phyloP scores from a whole-genome alignment of 2,113 vertebrate genomes.

The Rhinichthys klamathensis region DNA sequence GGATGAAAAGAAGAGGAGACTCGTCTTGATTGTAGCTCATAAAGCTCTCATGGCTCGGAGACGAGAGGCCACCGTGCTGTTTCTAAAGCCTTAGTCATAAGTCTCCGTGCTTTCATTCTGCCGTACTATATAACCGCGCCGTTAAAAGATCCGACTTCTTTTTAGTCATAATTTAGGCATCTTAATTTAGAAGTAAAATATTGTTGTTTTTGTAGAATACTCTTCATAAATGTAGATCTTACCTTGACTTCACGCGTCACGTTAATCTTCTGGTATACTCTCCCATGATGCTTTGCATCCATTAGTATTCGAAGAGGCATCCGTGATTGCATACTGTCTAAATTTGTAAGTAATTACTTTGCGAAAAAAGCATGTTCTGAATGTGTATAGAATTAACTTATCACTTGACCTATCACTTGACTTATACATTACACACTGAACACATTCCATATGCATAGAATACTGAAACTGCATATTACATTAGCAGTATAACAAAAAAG shows the following conservation, averaged over 20 bases:
- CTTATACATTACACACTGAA: neutral
- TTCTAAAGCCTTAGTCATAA: constrained; percentile 56
- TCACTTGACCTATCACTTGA: neutral
- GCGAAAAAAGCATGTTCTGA: neutral
- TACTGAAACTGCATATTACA: neutral
- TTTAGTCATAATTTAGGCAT: constrained; percentile 53
- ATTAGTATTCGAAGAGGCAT: neutral
- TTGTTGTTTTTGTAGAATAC: constrained; percentile 49
- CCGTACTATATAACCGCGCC: constrained; percentile 36
- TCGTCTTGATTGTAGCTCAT: constrained; percentile 76
- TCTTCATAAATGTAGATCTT: neutral
- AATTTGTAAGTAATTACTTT: neutral
- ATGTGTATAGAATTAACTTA: neutral
- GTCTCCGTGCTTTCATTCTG: constrained; percentile 61
- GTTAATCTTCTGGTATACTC: constrained; percentile 13
- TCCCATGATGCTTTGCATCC: neutral
- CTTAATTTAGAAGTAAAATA: constrained; percentile 54
- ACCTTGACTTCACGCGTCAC: neutral
- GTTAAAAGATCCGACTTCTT: constrained; percentile 50
- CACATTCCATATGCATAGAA: neutral
- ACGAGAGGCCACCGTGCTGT: constrained; percentile 73
- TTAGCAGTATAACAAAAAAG: neutral
- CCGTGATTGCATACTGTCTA: neutral
- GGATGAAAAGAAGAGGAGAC: constrained; percentile 52
- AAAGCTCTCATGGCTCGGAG: constrained; percentile 74